phyloP scores from a whole-genome alignment of 1,140 invertebrate species.

The Meloidogyne exigua region DNA sequence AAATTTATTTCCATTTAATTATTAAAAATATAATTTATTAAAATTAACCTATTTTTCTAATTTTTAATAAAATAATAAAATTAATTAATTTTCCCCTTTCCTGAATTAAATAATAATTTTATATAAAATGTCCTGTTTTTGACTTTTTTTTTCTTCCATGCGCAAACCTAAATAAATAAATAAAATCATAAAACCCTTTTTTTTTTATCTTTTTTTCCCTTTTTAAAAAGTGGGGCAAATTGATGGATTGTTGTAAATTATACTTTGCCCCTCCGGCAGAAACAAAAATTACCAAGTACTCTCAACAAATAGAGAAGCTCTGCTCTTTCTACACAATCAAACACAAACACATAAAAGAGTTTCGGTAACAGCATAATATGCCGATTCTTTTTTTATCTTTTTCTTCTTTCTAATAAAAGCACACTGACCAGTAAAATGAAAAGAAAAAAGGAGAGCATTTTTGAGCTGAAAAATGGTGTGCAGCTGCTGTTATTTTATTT shows the following conservation, averaged over 20 bases:
- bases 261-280: constrained; percentile 1
- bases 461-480: neutral
- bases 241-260: constrained; percentile 14
- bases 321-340: too few relatives aligned
- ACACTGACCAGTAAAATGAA: constrained; percentile 1
- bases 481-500: neutral
- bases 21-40: constrained; percentile 1
- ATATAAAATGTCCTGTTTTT: neutral
- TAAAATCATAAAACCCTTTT: neutral
- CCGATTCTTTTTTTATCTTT: neutral
- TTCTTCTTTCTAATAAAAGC: neutral
- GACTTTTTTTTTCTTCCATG: too few relatives aligned
- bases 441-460: neutral
- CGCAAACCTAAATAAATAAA: neutral
- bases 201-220: neutral
- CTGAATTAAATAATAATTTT: neutral
- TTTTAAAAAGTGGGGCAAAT: constrained; percentile 23
- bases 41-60: neutral
- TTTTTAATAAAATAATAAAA: too few relatives aligned
- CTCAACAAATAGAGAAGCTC: neutral
- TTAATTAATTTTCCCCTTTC: neutral
- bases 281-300: neutral
- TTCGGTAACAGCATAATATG: neutral
- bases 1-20: too few relatives aligned
- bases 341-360: too few relatives aligned